These are phyloP conservation scores for Caenorhabditis doughertyi DNA, from an alignment of 2,888 invertebrate genomes.

Conservation along the genomic window DNA sequence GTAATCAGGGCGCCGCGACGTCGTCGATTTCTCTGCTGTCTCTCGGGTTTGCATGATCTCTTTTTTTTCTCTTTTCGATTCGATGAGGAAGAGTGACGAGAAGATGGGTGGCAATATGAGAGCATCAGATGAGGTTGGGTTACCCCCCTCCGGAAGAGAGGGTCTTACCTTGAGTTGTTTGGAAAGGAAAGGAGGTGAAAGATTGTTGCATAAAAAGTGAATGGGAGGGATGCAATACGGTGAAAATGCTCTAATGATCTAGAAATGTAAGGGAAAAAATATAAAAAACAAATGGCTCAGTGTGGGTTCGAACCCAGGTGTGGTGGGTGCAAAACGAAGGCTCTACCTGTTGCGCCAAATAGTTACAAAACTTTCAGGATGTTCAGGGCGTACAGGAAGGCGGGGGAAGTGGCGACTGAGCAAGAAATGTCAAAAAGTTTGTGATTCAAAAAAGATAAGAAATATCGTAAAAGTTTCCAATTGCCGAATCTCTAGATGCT, in stretches of 20 bases:
- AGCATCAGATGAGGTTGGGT: constrained; percentile 42
- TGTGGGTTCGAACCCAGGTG: background rate
- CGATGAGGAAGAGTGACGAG: constrained; percentile 38
- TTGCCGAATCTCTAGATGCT: too few species aligned
- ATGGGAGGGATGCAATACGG: background rate
- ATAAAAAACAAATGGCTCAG: background rate
- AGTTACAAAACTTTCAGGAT: too few species aligned
- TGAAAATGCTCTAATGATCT: background rate
- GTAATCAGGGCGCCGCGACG: constrained; percentile 35
- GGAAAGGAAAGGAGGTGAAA: background rate
- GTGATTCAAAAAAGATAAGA: too few species aligned
- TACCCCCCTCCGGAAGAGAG: background rate
- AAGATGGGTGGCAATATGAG: constrained; percentile 58
- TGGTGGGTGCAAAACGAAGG: background rate
- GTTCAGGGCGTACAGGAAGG: background rate
- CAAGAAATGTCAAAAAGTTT: too few species aligned
- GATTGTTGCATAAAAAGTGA: background rate
- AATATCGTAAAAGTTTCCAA: too few species aligned
- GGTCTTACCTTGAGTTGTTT: background rate
- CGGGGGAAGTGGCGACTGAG: background rate
- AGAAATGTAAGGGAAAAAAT: background rate
- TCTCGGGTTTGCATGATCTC: background rate
- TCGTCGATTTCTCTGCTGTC: constrained; percentile 3
- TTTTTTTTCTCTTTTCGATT: too few species aligned
- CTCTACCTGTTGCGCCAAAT: background rate